Percentiles rank a stretch among this genome's conserved stretches.
Evolutionary conservation across 1,140 invertebrate species (phyloP).

Genomic region (Sipha flava): DNA sequence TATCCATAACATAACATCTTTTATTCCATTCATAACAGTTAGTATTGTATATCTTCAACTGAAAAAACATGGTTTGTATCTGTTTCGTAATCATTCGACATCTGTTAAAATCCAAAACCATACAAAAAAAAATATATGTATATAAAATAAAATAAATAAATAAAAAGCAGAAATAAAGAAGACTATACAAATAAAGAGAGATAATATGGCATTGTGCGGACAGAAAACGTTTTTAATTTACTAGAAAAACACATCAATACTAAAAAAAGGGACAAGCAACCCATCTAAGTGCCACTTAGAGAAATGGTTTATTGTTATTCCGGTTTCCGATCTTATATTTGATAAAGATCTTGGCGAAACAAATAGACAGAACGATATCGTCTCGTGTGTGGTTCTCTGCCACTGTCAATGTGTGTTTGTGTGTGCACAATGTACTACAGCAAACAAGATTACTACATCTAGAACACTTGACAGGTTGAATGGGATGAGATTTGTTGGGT

Average conservation of each 20-base stretch:
- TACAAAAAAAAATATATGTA: not conserved
- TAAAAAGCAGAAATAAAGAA: not conserved
- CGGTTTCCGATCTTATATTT: slow-evolving; percentile 30
- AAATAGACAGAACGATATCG: slow-evolving; percentile 3
- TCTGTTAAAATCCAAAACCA: slow-evolving; percentile 18
- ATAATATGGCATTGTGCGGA: slow-evolving; percentile 21
- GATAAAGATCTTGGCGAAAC: slow-evolving; percentile 29
- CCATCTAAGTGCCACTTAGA: slow-evolving; percentile 29
- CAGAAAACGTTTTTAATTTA: slow-evolving; percentile 32
- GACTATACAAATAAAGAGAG: slow-evolving; percentile 4
- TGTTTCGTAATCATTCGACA: slow-evolving; percentile 25
- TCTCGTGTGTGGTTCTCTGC: slow-evolving; percentile 16
- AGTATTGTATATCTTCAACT: slow-evolving; percentile 1
- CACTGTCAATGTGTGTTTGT: not conserved
- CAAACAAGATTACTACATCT: slow-evolving; percentile 30
- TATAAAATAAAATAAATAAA: not conserved
- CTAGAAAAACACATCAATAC: slow-evolving; percentile 32
- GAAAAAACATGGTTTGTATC: slow-evolving; percentile 25
- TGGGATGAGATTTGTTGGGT: slow-evolving; percentile 26
- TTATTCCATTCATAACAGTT: slow-evolving; percentile 28
- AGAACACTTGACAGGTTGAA: slow-evolving; percentile 32
- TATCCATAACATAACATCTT: slow-evolving; percentile 25
- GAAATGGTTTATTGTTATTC: slow-evolving; percentile 27
- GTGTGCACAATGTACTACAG: not conserved
- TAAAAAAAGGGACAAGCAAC: slow-evolving; percentile 6